Base-by-base conservation (phyloP, 2,888 invertebrate species). In the Meiosimyza decipiens region DNA sequence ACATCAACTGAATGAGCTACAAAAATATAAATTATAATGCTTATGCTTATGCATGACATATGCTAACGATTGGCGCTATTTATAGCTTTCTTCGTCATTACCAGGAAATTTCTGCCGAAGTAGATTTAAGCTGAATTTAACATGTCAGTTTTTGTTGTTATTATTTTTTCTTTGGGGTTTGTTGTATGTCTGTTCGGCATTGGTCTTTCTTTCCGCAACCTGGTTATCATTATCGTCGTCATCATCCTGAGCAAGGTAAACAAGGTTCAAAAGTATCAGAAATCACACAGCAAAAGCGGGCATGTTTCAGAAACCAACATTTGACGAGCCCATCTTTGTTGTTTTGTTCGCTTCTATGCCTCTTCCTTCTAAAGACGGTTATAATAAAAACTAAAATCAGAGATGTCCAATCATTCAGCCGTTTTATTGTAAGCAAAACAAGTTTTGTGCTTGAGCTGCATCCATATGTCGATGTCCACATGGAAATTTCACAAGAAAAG, bases 311-410 rank as follows among this genome's bases (percentile, higher is more conserved):
- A 16, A 57, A 57, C 57, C 16, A 18, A 57, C 57, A 57, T 57
- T 57, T 63, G 63, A 63, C 63, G 63, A 40, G 49, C 63, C 63
- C 63, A 63, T 63, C 63, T n/a, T 57, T 22, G 57, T 57, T 57
- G 57, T 57, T 57, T 57, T 57, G 22, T 28, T 57, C 11, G 40
- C 9, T 40, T 40, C 9, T 40, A 6, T 40, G 40, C 9, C 40
- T 22, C 22, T 40, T 40, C 40, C 40, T 2, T 9, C 40, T 40
- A 40, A 40, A 9, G 40, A 40, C 40, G 40, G 40, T 9, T 40
- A 1, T 1, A 22, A 7, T 40, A 40, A 40, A 40, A 40, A 4
- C n/a, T n/a, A 40, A 40, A 40, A 40, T 9, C 40, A 40, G 9
- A 40, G 2, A 40, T 40, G 40, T 40, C 40, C 40, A 40, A 40